These are phyloP conservation scores for Astreopora myriophthalma DNA, from an alignment of 64 coral and sea anemone genomes.

Conservation along the genomic window DNA sequence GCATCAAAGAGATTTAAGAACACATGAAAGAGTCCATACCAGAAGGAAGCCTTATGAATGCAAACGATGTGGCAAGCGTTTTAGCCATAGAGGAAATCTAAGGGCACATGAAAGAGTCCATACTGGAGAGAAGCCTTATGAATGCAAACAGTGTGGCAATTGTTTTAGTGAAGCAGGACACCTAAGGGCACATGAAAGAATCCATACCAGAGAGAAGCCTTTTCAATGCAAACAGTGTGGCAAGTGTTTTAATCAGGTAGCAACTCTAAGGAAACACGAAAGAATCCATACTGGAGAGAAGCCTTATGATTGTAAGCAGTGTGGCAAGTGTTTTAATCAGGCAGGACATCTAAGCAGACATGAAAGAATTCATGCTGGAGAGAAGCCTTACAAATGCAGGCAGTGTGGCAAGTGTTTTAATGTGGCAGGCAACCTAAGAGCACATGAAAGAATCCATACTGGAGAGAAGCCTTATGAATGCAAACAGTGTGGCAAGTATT, in stretches of 20 bases:
- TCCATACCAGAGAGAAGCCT: neutral
- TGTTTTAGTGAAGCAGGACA: neutral
- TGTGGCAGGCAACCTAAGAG: neutral
- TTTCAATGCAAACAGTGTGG: neutral
- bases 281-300: neutral
- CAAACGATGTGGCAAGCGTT: neutral
- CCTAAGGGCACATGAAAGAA: neutral
- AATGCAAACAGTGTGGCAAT: neutral
- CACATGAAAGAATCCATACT: neutral
- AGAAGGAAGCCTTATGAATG: neutral
- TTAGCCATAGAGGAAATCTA: neutral
- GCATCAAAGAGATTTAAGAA: neutral
- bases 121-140: neutral
- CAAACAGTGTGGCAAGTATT: neutral
- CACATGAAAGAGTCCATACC: neutral
- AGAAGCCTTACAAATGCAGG: neutral
- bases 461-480: neutral
- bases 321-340: neutral
- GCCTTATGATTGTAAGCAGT: neutral
- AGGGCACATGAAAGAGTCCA: neutral
- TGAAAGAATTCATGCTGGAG: neutral
- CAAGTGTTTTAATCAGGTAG: neutral
- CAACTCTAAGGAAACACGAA: neutral
- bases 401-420: neutral
- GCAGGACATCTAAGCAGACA: neutral